These are phyloP conservation scores for Scotopteryx bipunctaria DNA, from an alignment of 2,888 invertebrate species.

Conservation along the genomic window DNA sequence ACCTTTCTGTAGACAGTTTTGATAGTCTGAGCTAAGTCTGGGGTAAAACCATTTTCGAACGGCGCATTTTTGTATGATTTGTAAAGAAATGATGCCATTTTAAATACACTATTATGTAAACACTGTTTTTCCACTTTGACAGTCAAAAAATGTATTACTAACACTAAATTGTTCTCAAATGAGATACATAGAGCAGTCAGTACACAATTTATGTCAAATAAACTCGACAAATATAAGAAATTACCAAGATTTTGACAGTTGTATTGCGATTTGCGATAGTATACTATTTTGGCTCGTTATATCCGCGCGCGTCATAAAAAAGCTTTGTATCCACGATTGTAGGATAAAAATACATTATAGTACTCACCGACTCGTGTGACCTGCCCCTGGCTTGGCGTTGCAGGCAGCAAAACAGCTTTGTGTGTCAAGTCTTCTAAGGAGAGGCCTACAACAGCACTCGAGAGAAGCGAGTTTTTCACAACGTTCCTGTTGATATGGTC, in stretches of 20 bases:
- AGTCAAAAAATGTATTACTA: conserved; percentile 2
- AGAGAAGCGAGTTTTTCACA: conserved; percentile 87
- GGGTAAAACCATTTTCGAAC: conserved; percentile 65
- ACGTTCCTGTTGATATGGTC: conserved; percentile 69
- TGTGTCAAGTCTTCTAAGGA: conserved; percentile 89
- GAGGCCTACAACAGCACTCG: conserved; percentile 88
- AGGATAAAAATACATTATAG: conserved; percentile 65
- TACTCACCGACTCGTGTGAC: conserved; percentile 72
- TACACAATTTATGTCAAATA: conserved; percentile 24
- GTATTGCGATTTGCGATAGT: conserved; percentile 40
- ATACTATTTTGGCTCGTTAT: conserved; percentile 49
- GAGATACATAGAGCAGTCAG: conserved; percentile 23
- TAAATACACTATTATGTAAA: conserved; percentile 28
- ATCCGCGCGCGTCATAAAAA: conserved; percentile 52
- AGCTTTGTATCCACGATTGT: conserved; percentile 46
- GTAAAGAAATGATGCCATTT: conserved; percentile 68
- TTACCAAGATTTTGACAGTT: conserved; percentile 49
- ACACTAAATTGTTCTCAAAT: conserved; percentile 6
- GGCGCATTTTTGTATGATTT: conserved; percentile 69
- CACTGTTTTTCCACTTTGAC: conserved; percentile 11
- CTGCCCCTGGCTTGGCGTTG: conserved; percentile 70
- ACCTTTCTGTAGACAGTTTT: conserved; percentile 55
- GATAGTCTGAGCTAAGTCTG: conserved; percentile 53
- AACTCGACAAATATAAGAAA: conserved; percentile 35
- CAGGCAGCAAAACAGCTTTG: conserved; percentile 88